Evolutionary conservation across 2,797 vertebrate species (phyloP), one percentile per base, ranked within the genome.

Genomic region (Melanotaenia trifasciata): DNA sequence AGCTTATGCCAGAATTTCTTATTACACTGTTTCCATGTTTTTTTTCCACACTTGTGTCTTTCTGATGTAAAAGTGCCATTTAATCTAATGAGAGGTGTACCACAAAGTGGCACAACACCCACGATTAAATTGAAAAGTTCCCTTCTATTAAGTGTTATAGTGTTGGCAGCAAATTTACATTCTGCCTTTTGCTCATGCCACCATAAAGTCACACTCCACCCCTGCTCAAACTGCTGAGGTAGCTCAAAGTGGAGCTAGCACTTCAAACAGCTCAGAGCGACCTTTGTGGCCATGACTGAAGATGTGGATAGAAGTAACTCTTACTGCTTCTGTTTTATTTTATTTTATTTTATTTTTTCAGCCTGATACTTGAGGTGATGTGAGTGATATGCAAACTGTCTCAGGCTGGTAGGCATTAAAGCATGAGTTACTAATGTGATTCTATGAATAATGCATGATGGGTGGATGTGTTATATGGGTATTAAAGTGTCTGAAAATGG

Each of bases 401-500:
- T 38, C 32, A 16, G 28, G n/a, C 9, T 22, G 26, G 24, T 63
- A 47, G 14, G 40, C 26, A 26, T 57, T 33, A 32, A 36, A 58
- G 24, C 32, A 51, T 8, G 13, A 54, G 13, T 35, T 24, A 40
- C 51, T 24, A 24, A 50, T 24, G 28, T 8, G 33, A 18, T 35
- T 69, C 26, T 22, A 8, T 53, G 35, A 59, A 43, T 24, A 40
- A 2, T 24, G 13, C 14, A 64, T 76, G 54, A 64, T 35, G 24
- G 18, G 35, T 43, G 33, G 61, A 36, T 70, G 54, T 28, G 47
- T 32, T 24, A 58, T 14, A 33, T 18, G n/a, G n/a, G 43, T 38
- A 30, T 28, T 51, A 50, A 50, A 60, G 33, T 38, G 22, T 38
- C 28, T 67, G 64, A 62, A 51, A 64, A 51, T 22, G 43, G 32